phyloP scores from a whole-genome alignment of 2,113 vertebrate genomes.

The Lates calcarifer region DNA sequence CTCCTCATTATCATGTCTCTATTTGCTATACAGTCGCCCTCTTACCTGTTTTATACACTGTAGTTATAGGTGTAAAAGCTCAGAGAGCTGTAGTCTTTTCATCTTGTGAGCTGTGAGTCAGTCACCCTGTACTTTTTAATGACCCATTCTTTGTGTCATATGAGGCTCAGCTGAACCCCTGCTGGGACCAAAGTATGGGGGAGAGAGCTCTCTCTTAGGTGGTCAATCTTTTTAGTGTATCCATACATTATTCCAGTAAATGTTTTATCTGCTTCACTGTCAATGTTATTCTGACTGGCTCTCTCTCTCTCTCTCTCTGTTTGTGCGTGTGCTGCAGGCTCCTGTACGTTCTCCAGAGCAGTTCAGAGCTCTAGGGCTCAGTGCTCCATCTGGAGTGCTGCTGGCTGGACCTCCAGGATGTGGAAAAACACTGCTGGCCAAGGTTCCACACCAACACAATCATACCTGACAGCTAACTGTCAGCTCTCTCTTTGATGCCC shows the following conservation, averaged over 20 bases:
- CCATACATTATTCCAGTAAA: neutral
- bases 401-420: constrained; percentile 97
- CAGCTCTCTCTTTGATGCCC: too few relatives aligned
- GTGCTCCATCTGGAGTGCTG: constrained; percentile 92
- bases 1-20: neutral
- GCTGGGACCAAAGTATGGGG: too few relatives aligned
- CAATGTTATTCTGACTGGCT: neutral
- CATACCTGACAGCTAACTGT: neutral
- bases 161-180: too few relatives aligned
- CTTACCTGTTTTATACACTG: neutral
- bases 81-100: too few relatives aligned
- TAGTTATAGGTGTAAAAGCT: neutral
- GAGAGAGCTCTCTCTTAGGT: neutral
- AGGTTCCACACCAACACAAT: constrained; percentile 80
- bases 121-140: too few relatives aligned
- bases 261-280: neutral
- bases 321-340: constrained; percentile 82
- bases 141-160: too few relatives aligned
- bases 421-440: constrained; percentile 95
- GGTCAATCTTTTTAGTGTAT: neutral
- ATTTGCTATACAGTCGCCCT: too few relatives aligned
- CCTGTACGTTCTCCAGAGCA: constrained; percentile 92
- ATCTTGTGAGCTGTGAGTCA: neutral
- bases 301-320: neutral
- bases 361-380: constrained; percentile 92